Base-by-base conservation (phyloP, 2,888 invertebrate genomes). In the Odontothrips loti region DNA sequence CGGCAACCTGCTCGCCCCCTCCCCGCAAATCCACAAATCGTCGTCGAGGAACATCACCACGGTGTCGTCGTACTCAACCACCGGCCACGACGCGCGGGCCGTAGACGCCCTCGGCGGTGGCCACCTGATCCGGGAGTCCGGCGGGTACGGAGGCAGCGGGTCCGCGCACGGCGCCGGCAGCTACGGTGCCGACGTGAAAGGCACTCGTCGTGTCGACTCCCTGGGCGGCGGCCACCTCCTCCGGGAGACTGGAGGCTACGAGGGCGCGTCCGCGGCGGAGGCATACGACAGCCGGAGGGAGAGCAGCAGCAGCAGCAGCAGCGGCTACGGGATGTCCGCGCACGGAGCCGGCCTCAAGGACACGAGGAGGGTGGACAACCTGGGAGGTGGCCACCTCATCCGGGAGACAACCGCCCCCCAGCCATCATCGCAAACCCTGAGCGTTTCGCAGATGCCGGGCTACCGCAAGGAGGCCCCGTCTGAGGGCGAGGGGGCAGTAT, bases 151-250 rank as follows among this genome's bases (percentile, higher is more conserved):
- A 11, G 68, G 68, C 68, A 11, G 1, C 2, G 63, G 63, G 20
- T 63, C 63, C 63, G 6, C 63, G 10, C 9, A n/a, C 68, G 17
- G 23, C 68, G 15, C n/a, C n/a, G 20, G n/a, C n/a, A 8, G 20
- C 63, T 63, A 11, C n/a, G 23, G 68, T 23, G 20, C 68, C 20
- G 23, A 20, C n/a, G 6, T 68, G 8, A 68, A 68, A 23, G 23
- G 27, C 23, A 27, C 68, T 1, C 68, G 68, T 3, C 68, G 68
- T 27, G 68, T 75, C 23, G 68, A 75, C 27, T n/a, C 68, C 1
- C 68, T 75, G 27, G 68, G 68, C 68, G 68, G 68, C 68, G 68
- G 68, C 27, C 68, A 75, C 68, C 68, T 75, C 10, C 23, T 75
- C 27, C 68, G 68, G 11, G 68, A 75, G 23, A 75, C 68, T 1